Evolutionary conservation across 2,797 vertebrate species (phyloP).

Genomic region (Selene dorsalis): DNA sequence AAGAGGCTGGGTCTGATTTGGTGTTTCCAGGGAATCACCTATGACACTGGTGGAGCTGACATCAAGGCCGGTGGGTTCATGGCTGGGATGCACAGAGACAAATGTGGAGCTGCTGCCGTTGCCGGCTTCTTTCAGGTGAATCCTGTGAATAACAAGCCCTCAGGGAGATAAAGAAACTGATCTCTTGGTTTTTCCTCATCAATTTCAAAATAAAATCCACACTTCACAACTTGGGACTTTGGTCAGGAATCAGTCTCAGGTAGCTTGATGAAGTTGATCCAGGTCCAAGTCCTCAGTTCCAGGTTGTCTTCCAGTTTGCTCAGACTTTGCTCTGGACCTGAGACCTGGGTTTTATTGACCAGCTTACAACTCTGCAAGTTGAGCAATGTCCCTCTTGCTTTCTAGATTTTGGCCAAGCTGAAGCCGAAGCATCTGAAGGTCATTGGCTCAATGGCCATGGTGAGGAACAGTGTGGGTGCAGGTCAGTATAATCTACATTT

Average conservation of each 20-base stretch:
- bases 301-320: neutral
- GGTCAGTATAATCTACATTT: slow-evolving; percentile 70
- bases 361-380: neutral
- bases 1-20: neutral
- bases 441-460: slow-evolving; percentile 88
- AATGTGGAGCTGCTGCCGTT: slow-evolving; percentile 88
- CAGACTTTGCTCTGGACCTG: too few relatives aligned
- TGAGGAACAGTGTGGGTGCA: slow-evolving; percentile 89
- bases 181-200: neutral
- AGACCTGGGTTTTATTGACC: neutral
- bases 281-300: too few relatives aligned
- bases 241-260: neutral
- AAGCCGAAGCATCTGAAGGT: slow-evolving; percentile 86
- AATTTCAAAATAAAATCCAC: neutral
- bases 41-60: slow-evolving; percentile 88
- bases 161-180: neutral
- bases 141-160: neutral
- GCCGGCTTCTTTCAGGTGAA: slow-evolving; percentile 88
- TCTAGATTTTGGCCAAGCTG: slow-evolving; percentile 83
- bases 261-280: neutral
- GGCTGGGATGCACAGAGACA: slow-evolving; percentile 90
- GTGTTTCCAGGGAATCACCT: slow-evolving; percentile 85
- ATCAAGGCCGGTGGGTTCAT: slow-evolving; percentile 88
- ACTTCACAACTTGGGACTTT: neutral
- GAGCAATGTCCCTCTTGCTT: neutral